These are phyloP conservation scores for Bombus vancouverensis DNA, from an alignment of 1,140 invertebrate genomes.

Conservation along the genomic window DNA sequence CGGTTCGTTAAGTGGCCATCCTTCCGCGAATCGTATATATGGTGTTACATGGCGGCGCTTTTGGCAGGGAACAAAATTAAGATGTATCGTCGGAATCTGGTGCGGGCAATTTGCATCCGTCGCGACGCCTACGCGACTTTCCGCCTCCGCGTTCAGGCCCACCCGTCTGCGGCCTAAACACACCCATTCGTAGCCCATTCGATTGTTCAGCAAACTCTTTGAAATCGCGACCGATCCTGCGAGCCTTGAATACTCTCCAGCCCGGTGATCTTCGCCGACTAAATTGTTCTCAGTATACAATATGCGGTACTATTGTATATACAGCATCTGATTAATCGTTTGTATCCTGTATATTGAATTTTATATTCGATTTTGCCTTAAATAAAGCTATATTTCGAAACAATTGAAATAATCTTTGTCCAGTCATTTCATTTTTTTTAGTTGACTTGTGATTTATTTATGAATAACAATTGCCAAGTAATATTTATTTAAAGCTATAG, in stretches of 20 bases:
- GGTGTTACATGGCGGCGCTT: slow-evolving; percentile 62
- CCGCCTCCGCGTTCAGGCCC: slow-evolving; percentile 72
- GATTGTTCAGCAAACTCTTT: slow-evolving; percentile 62
- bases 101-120: slow-evolving; percentile 80
- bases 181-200: slow-evolving; percentile 62
- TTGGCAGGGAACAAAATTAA: slow-evolving; percentile 78
- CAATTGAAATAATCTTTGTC: background rate
- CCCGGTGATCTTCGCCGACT: slow-evolving; percentile 20
- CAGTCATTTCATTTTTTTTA: too few species aligned
- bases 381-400: background rate
- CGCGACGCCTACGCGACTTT: slow-evolving; percentile 79
- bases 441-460: background rate
- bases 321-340: background rate
- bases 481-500: too few species aligned
- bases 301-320: background rate
- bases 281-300: background rate
- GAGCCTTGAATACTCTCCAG: slow-evolving; percentile 23
- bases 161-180: slow-evolving; percentile 70
- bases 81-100: slow-evolving; percentile 81
- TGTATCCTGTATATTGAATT: background rate
- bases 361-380: background rate
- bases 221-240: slow-evolving; percentile 41
- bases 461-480: too few species aligned
- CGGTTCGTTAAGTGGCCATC: slow-evolving; percentile 21
- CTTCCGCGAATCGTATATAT: slow-evolving; percentile 43